Evolutionary conservation across 2,888 invertebrate species (phyloP).

Genomic region (Ectobius pallidus): DNA sequence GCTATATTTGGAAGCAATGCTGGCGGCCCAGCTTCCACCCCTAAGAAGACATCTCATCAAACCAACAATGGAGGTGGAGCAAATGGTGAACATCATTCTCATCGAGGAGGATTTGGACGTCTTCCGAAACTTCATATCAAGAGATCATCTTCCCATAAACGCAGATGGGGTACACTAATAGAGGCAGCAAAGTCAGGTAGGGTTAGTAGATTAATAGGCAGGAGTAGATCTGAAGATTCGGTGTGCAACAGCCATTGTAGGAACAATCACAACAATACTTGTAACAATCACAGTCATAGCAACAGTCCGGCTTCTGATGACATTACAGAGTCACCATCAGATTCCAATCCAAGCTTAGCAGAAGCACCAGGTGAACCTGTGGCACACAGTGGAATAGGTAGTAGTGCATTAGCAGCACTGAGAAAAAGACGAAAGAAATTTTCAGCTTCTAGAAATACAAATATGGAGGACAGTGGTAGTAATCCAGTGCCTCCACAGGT

Average conservation of each 20-base stretch:
- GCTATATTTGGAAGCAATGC: constrained; percentile 62
- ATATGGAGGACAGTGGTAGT: constrained; percentile 28
- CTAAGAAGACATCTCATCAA: constrained; percentile 56
- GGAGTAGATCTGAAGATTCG: constrained; percentile 81
- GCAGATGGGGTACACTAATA: constrained; percentile 69
- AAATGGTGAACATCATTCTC: constrained; percentile 43
- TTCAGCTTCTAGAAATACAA: constrained; percentile 74
- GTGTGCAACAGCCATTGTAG: constrained; percentile 68
- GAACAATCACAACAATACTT: constrained; percentile 52
- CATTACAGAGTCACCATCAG: constrained; percentile 72
- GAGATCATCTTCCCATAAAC: constrained; percentile 57
- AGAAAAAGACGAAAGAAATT: constrained; percentile 84
- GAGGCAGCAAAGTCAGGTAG: constrained; percentile 84
- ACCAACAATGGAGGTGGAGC: constrained; percentile 49
- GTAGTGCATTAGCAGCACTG: constrained; percentile 71
- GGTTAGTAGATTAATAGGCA: constrained; percentile 79
- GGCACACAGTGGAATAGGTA: constrained; percentile 43
- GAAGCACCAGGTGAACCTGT: constrained; percentile 40
- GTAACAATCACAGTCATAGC: constrained; percentile 52
- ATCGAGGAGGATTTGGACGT: constrained; percentile 45
- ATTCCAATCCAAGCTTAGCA: constrained; percentile 70
- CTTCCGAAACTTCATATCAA: constrained; percentile 56
- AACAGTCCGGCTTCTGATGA: constrained; percentile 69
- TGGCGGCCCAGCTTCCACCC: constrained; percentile 54
- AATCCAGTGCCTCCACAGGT: neutral